A percentile compares a stretch with the other conserved stretches of the same genome.
phyloP scores from a whole-genome alignment of 2,797 vertebrate genomes.

The Florisuga fusca region DNA sequence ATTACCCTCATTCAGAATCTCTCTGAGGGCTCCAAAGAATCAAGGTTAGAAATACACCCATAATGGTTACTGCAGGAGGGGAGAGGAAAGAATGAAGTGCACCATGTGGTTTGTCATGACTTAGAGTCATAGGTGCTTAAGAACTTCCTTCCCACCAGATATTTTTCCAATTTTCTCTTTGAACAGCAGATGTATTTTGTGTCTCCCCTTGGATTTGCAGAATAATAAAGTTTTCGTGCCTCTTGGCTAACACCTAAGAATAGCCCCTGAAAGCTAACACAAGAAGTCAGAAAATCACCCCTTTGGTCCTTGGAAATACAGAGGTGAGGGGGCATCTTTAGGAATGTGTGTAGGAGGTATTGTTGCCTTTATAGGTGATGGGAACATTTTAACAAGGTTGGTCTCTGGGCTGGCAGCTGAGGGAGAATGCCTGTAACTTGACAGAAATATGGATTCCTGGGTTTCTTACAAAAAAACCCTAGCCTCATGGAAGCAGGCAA shows the following conservation, averaged over 20 bases:
- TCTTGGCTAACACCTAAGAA: not conserved
- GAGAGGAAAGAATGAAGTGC: not conserved
- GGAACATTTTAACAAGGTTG: not conserved
- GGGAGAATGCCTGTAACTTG: not conserved
- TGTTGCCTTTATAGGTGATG: not conserved
- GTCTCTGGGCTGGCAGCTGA: not conserved
- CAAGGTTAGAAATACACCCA: not conserved
- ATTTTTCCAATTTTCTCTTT: not conserved
- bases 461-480: not conserved
- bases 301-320: not conserved
- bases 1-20: not conserved
- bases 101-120: not conserved
- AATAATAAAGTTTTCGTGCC: not conserved
- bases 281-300: not conserved
- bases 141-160: not conserved
- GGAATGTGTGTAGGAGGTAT: not conserved
- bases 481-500: not conserved
- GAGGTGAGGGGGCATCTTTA: not conserved
- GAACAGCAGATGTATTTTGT: not conserved
- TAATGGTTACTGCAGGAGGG: not conserved
- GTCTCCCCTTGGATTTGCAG: not conserved
- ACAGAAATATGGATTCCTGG: not conserved
- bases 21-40: not conserved
- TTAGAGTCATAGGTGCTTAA: not conserved
- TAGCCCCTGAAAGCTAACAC: not conserved